Percentiles rank a stretch among this genome's conserved stretches.
These are phyloP conservation scores for Chromis chromis DNA, from an alignment of 2,797 vertebrate genomes.

Conservation along the genomic window DNA sequence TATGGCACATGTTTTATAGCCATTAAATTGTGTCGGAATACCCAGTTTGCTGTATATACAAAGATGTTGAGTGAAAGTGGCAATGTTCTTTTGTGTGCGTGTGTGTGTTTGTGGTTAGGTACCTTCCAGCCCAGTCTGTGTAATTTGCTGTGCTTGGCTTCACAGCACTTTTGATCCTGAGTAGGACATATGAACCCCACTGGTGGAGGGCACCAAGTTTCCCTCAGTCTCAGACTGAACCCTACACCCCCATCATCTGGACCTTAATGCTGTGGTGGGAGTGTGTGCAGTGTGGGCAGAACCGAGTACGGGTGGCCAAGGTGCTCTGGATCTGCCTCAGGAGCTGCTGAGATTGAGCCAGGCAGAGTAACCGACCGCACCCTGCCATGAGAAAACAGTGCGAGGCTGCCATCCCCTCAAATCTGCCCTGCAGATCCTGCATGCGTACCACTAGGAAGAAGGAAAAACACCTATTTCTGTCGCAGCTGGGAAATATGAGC, in stretches of 20 bases:
- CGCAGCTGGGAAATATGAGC: conserved; percentile 69
- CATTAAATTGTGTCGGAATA: conserved; percentile 28
- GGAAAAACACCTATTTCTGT: conserved; percentile 79
- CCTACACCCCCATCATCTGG: conserved; percentile 68
- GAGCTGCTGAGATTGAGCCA: conserved; percentile 67
- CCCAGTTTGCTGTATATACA: conserved; percentile 30
- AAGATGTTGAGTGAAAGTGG: conserved; percentile 63
- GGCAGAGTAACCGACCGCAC: conserved; percentile 69
- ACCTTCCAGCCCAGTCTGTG: conserved; percentile 59
- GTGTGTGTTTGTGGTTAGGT: conserved; percentile 70
- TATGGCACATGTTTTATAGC: conserved; percentile 14
- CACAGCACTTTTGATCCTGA: conserved; percentile 64
- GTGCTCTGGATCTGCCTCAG: conserved; percentile 66
- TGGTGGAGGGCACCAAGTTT: conserved; percentile 75
- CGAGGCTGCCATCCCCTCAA: conserved; percentile 63
- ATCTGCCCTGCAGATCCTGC: conserved; percentile 53
- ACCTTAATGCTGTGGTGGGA: conserved; percentile 71
- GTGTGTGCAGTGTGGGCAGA: conserved; percentile 69
- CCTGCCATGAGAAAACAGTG: conserved; percentile 77
- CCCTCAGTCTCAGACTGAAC: conserved; percentile 67
- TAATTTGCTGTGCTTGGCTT: conserved; percentile 78
- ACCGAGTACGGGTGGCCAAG: conserved; percentile 77
- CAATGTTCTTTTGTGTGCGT: conserved; percentile 37
- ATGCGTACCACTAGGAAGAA: conserved; percentile 43
- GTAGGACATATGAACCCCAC: conserved; percentile 60